These are phyloP conservation scores for Ictalurus furcatus DNA, from an alignment of 2,113 vertebrate genomes.

Conservation along the genomic window DNA sequence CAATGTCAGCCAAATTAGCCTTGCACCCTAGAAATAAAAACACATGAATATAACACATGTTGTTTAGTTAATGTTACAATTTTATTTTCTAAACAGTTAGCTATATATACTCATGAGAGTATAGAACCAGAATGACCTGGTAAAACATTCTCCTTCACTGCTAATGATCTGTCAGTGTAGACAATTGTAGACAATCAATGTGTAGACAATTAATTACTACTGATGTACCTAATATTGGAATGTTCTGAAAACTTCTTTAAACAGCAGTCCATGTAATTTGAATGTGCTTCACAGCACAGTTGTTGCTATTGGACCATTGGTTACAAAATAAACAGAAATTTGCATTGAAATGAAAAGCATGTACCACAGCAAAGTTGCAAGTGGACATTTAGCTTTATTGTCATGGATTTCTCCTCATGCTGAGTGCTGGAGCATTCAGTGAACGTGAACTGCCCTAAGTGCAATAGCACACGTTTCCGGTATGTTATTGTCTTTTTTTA, in stretches of 20 bases:
- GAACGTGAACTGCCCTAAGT: too few relatives aligned
- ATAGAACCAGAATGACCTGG: not conserved
- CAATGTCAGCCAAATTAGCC: conserved; percentile 74
- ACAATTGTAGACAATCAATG: too few relatives aligned
- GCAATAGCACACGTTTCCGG: too few relatives aligned
- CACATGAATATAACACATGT: not conserved
- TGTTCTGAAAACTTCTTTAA: not conserved
- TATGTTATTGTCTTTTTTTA: too few relatives aligned
- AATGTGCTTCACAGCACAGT: not conserved
- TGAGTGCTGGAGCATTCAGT: too few relatives aligned
- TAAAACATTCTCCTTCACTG: not conserved
- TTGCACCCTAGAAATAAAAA: conserved; percentile 68
- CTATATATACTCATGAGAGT: not conserved
- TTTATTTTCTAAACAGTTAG: not conserved
- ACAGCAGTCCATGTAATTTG: not conserved
- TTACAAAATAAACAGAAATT: too few relatives aligned
- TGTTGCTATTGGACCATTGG: too few relatives aligned
- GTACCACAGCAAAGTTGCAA: too few relatives aligned
- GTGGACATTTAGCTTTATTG: too few relatives aligned
- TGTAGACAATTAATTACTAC: not conserved
- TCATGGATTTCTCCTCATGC: too few relatives aligned
- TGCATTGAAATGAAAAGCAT: too few relatives aligned
- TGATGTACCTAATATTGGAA: not conserved
- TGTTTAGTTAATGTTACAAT: not conserved
- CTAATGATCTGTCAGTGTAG: not conserved